These are phyloP conservation scores for Chymomyza fuscimana DNA, from an alignment of 2,888 invertebrate genomes.

Conservation along the genomic window DNA sequence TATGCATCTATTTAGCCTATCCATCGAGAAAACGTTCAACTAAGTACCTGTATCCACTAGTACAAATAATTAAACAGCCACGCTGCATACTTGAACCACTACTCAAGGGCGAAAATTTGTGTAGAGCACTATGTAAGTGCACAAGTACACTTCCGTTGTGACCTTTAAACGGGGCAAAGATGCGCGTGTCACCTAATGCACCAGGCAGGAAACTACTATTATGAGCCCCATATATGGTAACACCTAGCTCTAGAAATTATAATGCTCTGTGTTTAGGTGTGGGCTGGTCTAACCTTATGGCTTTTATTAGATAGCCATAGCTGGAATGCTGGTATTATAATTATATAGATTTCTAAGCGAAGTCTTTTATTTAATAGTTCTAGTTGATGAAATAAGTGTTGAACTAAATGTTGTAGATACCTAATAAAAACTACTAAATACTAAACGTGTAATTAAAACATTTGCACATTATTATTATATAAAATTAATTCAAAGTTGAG, in stretches of 20 bases:
- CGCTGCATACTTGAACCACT: not conserved
- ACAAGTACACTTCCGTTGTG: not conserved
- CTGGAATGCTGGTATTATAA: not conserved
- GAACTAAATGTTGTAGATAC: no score
- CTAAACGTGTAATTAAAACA: no score
- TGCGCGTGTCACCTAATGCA: not conserved
- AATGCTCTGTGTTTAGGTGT: not conserved
- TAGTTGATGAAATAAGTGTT: not conserved
- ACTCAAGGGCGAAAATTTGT: not conserved
- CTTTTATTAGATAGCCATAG: not conserved
- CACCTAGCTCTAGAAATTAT: not conserved
- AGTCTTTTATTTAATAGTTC: constrained; percentile 22
- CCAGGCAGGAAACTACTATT: not conserved
- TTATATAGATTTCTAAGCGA: not conserved
- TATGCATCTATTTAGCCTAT: not conserved
- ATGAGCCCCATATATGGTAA: not conserved
- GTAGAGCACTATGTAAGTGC: no score
- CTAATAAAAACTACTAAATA: no score
- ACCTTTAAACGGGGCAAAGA: constrained; percentile 2
- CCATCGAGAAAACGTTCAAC: not conserved
- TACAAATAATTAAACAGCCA: not conserved
- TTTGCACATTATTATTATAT: no score
- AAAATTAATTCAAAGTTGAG: no score
- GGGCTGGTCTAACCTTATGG: not conserved
- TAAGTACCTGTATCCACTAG: not conserved